Base-by-base conservation (phyloP, 2,888 invertebrate genomes). In the Xestia xanthographa region DNA sequence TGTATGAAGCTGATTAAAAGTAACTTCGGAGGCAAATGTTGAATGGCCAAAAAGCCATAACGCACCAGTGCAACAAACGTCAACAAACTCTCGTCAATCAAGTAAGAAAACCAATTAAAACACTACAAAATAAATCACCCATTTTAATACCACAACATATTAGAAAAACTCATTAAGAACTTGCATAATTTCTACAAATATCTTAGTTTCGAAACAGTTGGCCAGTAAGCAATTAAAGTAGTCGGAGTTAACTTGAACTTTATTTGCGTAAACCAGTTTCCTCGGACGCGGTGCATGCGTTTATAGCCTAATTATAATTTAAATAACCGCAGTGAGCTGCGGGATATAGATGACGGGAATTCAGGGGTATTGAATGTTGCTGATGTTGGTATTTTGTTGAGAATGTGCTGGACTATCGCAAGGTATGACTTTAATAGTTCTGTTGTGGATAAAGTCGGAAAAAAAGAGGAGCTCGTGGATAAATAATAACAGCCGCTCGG, bases 211-310 rank as follows among this genome's bases (percentile, higher is more conserved):
- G 56, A 82, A 86, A 84, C 71, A 48, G 65, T 68, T 77, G 34
- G 29, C 56, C 65, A 63, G 78, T 62, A 56, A 77, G 79, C 80
- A 79, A 86, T 88, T 85, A 88, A 81, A 86, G 66, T 56, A 48
- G 29, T 26, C 26, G 38, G 41, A 72, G 72, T 82, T 77, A 84
- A 87, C 88, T 79, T 86, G 83, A 86, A 84, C 80, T 80, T 86
- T 87, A 86, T 84, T 87, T 79, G 82, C 88, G 80, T 82, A 72
- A 85, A 86, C 85, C 79, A 41, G 87, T 87, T 87, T 73, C 62
- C 65, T 75, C 58, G 60, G 62, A 72, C 72, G 85, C 77, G 43
- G 79, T 69, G 66, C 38, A 73, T 71, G 71, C 80, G 72, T 86
- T 87, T 80, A 86, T 80, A 75, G 83, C 66, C 77, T 86, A 83